Evolutionary conservation across 2,113 vertebrate genomes (phyloP).

Genomic region (Cromileptes altivelis): DNA sequence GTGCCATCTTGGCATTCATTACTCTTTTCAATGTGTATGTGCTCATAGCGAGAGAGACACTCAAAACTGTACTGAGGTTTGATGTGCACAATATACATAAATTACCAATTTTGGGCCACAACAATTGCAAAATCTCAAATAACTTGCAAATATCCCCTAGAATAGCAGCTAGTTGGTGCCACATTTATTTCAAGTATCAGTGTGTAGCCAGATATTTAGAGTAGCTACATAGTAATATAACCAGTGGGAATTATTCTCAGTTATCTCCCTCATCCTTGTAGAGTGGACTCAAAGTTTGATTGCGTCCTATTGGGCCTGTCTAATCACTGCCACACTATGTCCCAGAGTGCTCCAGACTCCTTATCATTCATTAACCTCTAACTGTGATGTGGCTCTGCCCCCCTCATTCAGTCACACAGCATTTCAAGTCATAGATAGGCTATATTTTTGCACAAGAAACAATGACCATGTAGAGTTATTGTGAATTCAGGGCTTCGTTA

Average conservation of each 20-base stretch:
- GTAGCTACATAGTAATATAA: slow-evolving; percentile 36
- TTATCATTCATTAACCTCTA: slow-evolving; percentile 94
- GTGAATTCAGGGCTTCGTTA: slow-evolving; percentile 89
- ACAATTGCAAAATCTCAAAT: neutral
- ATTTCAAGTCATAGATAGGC: slow-evolving; percentile 71
- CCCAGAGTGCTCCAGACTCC: slow-evolving; percentile 78
- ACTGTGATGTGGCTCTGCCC: slow-evolving; percentile 64
- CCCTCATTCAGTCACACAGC: slow-evolving; percentile 74
- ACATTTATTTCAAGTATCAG: slow-evolving; percentile 23
- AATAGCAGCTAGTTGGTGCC: neutral
- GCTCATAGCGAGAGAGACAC: neutral
- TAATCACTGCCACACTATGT: slow-evolving; percentile 75
- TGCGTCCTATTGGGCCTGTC: slow-evolving; percentile 62
- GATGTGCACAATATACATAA: neutral
- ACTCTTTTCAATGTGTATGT: neutral
- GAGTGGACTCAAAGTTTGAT: slow-evolving; percentile 71
- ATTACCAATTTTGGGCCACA: slow-evolving; percentile 8
- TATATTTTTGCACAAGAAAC: slow-evolving; percentile 82
- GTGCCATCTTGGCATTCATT: neutral
- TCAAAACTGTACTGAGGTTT: neutral
- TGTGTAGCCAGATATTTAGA: neutral
- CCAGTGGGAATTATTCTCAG: slow-evolving; percentile 54
- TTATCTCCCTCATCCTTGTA: slow-evolving; percentile 66
- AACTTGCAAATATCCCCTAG: neutral
- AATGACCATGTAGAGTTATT: slow-evolving; percentile 86